Evolutionary conservation across 1,140 invertebrate genomes (phyloP), one percentile per base, ranked within the genome.

Genomic region (Heliothis subflexa): DNA sequence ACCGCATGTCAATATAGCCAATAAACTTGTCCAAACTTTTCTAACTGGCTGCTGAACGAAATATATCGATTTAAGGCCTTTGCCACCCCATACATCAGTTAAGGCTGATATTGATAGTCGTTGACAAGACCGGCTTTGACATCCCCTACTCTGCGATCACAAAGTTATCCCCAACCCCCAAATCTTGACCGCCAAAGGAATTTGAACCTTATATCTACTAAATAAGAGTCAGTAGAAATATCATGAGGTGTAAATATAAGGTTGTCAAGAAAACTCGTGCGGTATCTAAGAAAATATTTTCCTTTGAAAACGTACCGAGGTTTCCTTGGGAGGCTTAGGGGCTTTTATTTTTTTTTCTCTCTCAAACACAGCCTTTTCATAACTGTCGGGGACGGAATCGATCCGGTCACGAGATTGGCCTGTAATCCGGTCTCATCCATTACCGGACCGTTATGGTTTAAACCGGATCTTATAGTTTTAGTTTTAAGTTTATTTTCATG

Each of bases 21-120:
- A 91, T 92, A 92, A 88, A 91, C 82, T 88, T 82, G 83, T 89
- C 88, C 78, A 76, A 93, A 92, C 87, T 91, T 92, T 88, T 84
- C 87, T 90, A 93, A 91, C 90, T 88, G 90, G 86, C 83, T 84
- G 81, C 81, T 72, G 85, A 91, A 92, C 88, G 89, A 88, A 91
- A 88, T 92, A 89, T 93, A 92, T 93, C 88, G 92, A 93, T 93
- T 93, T 87, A 81, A 90, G 88, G 83, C 88, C 89, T 92, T 84
- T 89, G 86, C 88, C 89, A 92, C 92, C 90, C 92, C 79, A 90
- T 89, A 92, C 86, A 88, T 93, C 90, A 93, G 83, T 91, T 91
- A 92, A 89, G 79, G 70, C 80, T 84, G 86, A 91, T 93, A 93
- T 92, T 93, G 92, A 93, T 93, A 93, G 92, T 87, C 88, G 89